These are phyloP conservation scores for Amaurobius ferox DNA, from an alignment of 2,888 invertebrate species.

Conservation along the genomic window DNA sequence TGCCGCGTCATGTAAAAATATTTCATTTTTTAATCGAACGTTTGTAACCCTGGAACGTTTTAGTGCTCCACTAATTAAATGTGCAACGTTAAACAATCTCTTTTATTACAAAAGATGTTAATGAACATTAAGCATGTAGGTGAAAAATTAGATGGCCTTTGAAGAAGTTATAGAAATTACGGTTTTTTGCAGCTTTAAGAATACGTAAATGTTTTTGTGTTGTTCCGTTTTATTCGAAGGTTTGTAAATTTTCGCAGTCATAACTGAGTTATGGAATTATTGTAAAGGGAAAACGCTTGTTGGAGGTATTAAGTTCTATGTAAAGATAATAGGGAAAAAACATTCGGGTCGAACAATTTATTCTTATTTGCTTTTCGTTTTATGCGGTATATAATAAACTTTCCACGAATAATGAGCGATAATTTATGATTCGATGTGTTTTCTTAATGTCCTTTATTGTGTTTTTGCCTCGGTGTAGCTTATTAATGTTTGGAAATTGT, in stretches of 20 bases:
- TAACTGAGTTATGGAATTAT: slow-evolving; percentile 12
- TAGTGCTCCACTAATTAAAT: slow-evolving; percentile 6
- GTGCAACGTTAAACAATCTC: slow-evolving; percentile 10
- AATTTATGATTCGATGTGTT: slow-evolving; percentile 9
- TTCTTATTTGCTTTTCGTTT: slow-evolving; percentile 11
- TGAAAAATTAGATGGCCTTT: slow-evolving; percentile 18
- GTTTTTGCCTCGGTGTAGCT: not conserved
- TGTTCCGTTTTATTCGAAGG: not conserved
- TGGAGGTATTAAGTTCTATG: slow-evolving; percentile 10
- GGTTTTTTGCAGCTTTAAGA: not conserved
- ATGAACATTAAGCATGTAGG: slow-evolving; percentile 14
- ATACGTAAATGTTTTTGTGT: slow-evolving; percentile 3
- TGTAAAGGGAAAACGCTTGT: not conserved
- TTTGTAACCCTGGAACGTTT: not conserved
- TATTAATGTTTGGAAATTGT: slow-evolving; percentile 2
- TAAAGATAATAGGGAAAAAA: slow-evolving; percentile 9
- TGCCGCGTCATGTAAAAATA: not conserved
- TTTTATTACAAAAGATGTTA: slow-evolving; percentile 18
- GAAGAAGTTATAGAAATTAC: slow-evolving; percentile 5
- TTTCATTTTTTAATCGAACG: not conserved
- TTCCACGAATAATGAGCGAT: slow-evolving; percentile 1
- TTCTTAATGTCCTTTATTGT: slow-evolving; percentile 2
- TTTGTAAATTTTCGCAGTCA: slow-evolving; percentile 3
- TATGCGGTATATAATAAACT: slow-evolving; percentile 2
- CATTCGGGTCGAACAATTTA: not conserved